Evolutionary conservation across 2,888 invertebrate genomes (phyloP), one percentile per base, ranked within the genome.

Genomic region (Laspeyria flexula): DNA sequence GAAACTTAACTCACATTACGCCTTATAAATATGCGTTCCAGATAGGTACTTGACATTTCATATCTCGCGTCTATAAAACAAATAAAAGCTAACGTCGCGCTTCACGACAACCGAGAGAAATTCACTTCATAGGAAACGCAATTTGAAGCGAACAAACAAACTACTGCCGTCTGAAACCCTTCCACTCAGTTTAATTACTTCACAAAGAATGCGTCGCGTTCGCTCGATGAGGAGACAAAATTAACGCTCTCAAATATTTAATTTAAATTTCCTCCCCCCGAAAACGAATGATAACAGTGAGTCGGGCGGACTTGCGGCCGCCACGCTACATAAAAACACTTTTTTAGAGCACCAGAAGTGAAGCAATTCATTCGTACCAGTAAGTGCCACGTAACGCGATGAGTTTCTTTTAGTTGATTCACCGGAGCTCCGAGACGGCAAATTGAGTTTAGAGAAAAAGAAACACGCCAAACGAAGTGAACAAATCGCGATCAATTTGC

Each of bases 171-270:
- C 83, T 81, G 87, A 84, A 88, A 90, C 92, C 92, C 91, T 91
- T 92, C 90, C 85, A 90, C 90, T 91, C 90, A 84, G 89, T 90
- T 92, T 92, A 92, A 92, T 92, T 92, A 91, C 91, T 92, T 91
- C 85, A 86, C 91, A 90, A 92, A 92, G 92, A 92, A 92, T 91
- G 92, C 91, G 91, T 90, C 90, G 91, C 86, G 81, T 82, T 88
- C 86, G 81, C 90, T 82, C 90, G 87, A 90, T 90, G 91, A 91
- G 92, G 88, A 91, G 91, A 92, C 91, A 90, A 91, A 91, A 90
- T 91, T 90, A 91, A 91, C 91, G 88, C 85, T 86, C 91, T 88
- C 90, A 90, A 91, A 91, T 92, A 91, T 92, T 92, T 92, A 91
- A 92, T 92, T 91, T 91, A 90, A 92, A 92, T 92, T 90, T 91